phyloP scores from a whole-genome alignment of 2,113 vertebrate species.

The Embiotoca jacksoni region DNA sequence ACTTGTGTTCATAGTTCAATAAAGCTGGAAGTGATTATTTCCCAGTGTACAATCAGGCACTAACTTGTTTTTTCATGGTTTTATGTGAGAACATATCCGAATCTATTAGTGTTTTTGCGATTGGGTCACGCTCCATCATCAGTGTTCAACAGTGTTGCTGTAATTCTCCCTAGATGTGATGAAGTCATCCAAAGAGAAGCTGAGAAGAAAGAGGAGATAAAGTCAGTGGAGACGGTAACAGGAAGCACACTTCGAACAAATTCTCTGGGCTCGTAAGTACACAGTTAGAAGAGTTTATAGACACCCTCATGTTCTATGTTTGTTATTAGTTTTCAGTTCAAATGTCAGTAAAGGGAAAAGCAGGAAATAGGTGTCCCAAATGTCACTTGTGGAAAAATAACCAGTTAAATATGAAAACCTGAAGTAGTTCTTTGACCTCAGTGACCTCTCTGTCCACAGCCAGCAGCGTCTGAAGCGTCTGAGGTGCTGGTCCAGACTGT shows the following conservation, averaged over 20 bases:
- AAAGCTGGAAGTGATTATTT: too few relatives aligned
- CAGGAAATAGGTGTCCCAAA: too few relatives aligned
- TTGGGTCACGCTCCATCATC: background rate
- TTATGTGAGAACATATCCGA: too few relatives aligned
- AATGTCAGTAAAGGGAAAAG: too few relatives aligned
- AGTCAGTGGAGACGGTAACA: conserved; percentile 61
- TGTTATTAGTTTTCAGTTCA: too few relatives aligned
- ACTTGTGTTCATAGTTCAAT: too few relatives aligned
- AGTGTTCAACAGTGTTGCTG: background rate
- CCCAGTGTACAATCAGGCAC: too few relatives aligned
- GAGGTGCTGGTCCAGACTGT: conserved; percentile 74
- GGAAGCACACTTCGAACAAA: conserved; percentile 42
- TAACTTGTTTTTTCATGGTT: too few relatives aligned
- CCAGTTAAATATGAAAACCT: background rate
- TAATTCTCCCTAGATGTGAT: conserved; percentile 72
- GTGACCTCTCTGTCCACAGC: conserved; percentile 36
- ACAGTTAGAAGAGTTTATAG: background rate
- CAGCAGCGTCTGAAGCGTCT: conserved; percentile 53
- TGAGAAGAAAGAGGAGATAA: conserved; percentile 63
- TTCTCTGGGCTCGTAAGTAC: conserved; percentile 57
- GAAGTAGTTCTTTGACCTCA: background rate
- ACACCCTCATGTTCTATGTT: too few relatives aligned
- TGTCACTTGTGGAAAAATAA: too few relatives aligned
- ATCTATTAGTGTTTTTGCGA: too few relatives aligned
- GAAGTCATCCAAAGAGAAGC: conserved; percentile 76